phyloP scores from a whole-genome alignment of 2,113 vertebrate genomes.

The Aegithalos caudatus region DNA sequence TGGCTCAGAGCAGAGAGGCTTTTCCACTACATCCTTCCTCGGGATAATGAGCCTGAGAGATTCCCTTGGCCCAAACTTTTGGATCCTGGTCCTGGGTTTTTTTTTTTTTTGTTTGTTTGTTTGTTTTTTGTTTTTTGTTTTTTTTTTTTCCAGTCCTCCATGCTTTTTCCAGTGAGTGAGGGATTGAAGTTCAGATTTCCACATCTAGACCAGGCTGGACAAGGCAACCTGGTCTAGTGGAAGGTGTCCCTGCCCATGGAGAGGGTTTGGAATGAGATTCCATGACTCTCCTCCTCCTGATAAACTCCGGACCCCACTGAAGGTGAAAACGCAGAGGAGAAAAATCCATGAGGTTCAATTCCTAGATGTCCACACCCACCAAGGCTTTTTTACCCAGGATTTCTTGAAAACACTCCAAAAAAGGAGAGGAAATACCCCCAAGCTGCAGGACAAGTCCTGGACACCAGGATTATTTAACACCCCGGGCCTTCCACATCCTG shows the following conservation, averaged over 20 bases:
- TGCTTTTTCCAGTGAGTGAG: neutral
- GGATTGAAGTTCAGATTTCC: neutral
- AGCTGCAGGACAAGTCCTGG: neutral
- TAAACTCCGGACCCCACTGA: neutral
- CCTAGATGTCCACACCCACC: neutral
- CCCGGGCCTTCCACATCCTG: neutral
- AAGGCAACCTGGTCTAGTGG: neutral
- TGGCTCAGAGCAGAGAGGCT: neutral
- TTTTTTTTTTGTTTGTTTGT: no score
- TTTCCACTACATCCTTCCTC: neutral
- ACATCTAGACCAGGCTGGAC: neutral
- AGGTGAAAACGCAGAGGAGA: neutral
- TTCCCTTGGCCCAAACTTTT: neutral
- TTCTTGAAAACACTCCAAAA: neutral
- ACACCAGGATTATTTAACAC: neutral
- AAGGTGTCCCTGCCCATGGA: neutral
- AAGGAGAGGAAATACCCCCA: neutral
- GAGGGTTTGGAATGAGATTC: neutral
- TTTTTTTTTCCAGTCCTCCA: neutral
- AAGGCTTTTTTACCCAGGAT: neutral
- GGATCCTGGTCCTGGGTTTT: no score
- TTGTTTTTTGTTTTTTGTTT: no score
- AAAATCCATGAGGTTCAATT: neutral
- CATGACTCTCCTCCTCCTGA: neutral
- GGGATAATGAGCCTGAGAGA: neutral